phyloP scores from a whole-genome alignment of 37 sponge, comb jelly and placozoan genomes.

The Corticium candelabrum region DNA sequence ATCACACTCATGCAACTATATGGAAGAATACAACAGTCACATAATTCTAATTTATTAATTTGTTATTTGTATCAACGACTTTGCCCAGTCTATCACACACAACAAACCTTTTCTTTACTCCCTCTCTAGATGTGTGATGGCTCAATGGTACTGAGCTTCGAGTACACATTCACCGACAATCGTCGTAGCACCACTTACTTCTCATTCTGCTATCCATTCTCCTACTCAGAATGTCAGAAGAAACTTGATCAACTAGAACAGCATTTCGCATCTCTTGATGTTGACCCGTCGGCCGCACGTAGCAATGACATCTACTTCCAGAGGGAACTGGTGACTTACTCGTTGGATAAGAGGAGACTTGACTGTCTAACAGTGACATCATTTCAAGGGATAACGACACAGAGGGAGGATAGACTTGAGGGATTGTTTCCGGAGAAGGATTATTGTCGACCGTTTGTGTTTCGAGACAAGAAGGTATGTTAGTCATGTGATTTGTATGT shows the following conservation, averaged over 20 bases:
- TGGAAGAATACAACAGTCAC: too few species aligned
- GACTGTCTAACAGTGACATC: conserved; percentile 87
- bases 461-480: conserved; percentile 67
- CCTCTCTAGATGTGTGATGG: conserved; percentile 54
- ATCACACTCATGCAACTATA: too few species aligned
- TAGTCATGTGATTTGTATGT: not conserved
- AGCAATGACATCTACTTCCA: conserved; percentile 95
- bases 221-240: conserved; percentile 75
- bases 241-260: conserved; percentile 39
- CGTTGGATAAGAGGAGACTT: conserved; percentile 64
- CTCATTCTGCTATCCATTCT: conserved; percentile 90
- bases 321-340: conserved; percentile 50
- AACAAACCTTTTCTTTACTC: too few species aligned
- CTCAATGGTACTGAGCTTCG: conserved; percentile 56
- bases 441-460: conserved; percentile 27
- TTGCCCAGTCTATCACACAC: too few species aligned
- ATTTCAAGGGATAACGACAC: conserved; percentile 42
- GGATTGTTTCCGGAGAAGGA: conserved; percentile 69
- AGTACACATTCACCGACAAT: conserved; percentile 39
- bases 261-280: not conserved
- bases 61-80: too few species aligned
- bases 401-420: conserved; percentile 53
- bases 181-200: conserved; percentile 55
- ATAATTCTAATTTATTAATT: too few species aligned
- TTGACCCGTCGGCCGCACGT: too few species aligned